Base-by-base conservation (phyloP, 92 coral and sea anemone species). In the Actinernus sp. region DNA sequence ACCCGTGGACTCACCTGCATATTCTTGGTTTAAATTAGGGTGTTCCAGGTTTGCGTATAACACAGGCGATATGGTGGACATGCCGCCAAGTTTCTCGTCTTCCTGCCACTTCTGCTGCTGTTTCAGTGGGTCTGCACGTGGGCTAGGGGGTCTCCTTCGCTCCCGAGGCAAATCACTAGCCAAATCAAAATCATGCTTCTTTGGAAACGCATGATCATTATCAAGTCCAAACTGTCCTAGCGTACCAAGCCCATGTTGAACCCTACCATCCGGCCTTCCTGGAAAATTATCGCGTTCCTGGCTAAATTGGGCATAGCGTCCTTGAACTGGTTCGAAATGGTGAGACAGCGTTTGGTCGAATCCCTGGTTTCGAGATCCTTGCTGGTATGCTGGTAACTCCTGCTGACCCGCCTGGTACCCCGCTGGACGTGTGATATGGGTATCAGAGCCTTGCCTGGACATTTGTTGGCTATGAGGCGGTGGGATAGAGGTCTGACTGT, bases 71-170 rank as follows among this genome's bases (percentile, higher is more conserved):
- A 95, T 95, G 3, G 99, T 95, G 60, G 99, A 97, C 73, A 84
- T 95, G 31, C 84, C 94, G 27, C 99, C 99, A 12, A 95, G 93
- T 48, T 91, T 95, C 67, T 95, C 99, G 58, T 95, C 99, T 44
- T 95, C 99, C 50, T 91, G 97, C 99, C 99, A 95, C 49, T 95
- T 95, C 65, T 91, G 94, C 58, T 91, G 96, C 79, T 95, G 99
- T 81, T 91, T 95, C 78, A 86, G 85, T 1, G 97, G 93, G 48
- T 95, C 99, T 26, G 78, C 93, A 37, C 99, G 83, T 18, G 99
- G 99, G 43, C 99, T 95, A 49, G 97, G 97, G 3, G 99, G 97
- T 33, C 99, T 81, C 58, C 96, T 88, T 4, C 92, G 54, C 44
- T 86, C 97, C 48, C 80, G 90, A 12, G 92, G 97, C 31, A 86